These are phyloP conservation scores for Leucosticte australis DNA, from an alignment of 2,113 vertebrate species.

Conservation along the genomic window DNA sequence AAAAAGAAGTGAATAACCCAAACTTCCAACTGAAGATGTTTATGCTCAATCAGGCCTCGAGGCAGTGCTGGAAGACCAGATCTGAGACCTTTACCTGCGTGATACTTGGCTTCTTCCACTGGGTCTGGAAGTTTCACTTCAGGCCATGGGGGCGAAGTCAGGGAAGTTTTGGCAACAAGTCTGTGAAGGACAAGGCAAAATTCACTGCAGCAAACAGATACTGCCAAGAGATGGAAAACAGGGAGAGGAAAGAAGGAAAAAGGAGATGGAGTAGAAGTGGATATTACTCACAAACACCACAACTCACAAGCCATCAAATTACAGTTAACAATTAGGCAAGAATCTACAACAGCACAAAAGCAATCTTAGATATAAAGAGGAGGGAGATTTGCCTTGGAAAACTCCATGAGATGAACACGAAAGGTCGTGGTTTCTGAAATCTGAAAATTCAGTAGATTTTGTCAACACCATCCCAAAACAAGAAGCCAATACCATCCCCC, in stretches of 20 bases:
- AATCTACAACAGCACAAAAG: not conserved
- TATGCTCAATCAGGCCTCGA: not conserved
- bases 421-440: not conserved
- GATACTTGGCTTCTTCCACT: conserved; percentile 67
- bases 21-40: not conserved
- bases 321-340: not conserved
- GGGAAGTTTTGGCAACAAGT: conserved; percentile 75
- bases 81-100: conserved; percentile 64
- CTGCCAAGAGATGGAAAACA: not conserved
- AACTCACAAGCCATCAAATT: not conserved
- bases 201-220: not conserved
- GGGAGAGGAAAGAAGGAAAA: not conserved
- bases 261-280: not conserved
- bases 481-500: not conserved
- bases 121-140: conserved; percentile 74
- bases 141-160: conserved; percentile 82
- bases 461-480: not conserved
- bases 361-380: not conserved
- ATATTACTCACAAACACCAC: not conserved
- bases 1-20: rapidly evolving
- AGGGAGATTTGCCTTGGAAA: not conserved
- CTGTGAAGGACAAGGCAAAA: conserved; percentile 51
- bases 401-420: not conserved
- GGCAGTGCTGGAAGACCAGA: not conserved
- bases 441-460: not conserved